These are phyloP conservation scores for Serrognathus titanus DNA, from an alignment of 2,888 invertebrate species.

Conservation along the genomic window DNA sequence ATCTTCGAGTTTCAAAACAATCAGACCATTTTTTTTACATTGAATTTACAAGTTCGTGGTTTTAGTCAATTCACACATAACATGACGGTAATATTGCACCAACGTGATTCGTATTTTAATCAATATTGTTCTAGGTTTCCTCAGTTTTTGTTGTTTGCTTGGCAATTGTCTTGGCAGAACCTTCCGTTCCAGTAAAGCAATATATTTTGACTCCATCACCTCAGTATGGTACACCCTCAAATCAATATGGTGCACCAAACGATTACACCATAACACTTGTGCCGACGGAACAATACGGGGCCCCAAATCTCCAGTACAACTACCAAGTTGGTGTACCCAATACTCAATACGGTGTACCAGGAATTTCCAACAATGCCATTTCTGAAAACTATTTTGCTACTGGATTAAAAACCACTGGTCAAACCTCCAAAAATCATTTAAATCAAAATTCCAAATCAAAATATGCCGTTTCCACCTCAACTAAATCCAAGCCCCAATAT, in stretches of 20 bases:
- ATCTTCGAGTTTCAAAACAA: constrained; percentile 22
- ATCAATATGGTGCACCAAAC: not conserved
- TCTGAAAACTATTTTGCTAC: not conserved
- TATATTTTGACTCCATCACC: not conserved
- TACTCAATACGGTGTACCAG: not conserved
- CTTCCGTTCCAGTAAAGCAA: not conserved
- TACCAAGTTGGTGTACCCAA: not conserved
- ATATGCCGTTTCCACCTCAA: not conserved
- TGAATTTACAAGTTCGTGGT: not conserved
- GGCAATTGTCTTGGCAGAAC: not conserved
- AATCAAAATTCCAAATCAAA: not conserved
- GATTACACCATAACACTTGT: not conserved
- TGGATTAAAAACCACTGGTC: not conserved
- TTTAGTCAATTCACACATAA: not conserved
- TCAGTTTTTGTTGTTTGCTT: not conserved
- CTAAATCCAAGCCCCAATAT: not conserved
- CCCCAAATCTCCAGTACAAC: not conserved
- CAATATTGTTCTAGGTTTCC: not conserved
- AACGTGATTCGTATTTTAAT: not conserved
- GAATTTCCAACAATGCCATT: not conserved
- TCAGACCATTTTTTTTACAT: not conserved
- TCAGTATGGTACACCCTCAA: not conserved
- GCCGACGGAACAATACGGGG: not conserved
- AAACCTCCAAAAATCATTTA: constrained; percentile 1
- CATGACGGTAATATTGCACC: not conserved